Evolutionary conservation across 1,140 invertebrate species (phyloP).

Genomic region (Ceratina calcarata): DNA sequence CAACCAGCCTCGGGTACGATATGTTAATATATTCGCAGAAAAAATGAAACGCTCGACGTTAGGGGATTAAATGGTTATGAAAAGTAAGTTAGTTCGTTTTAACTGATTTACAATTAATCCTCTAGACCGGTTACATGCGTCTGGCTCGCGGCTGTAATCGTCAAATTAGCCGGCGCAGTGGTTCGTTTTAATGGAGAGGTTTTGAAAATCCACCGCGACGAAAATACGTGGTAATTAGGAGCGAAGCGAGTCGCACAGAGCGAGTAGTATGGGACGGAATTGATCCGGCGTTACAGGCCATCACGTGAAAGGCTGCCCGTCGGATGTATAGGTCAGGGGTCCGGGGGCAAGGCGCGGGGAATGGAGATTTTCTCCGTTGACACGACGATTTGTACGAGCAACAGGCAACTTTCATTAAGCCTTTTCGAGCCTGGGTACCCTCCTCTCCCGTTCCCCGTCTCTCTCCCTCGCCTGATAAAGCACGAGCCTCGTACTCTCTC

Average conservation of each 20-base stretch:
- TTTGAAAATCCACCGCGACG: constrained; percentile 27
- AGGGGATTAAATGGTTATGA: too few relatives aligned
- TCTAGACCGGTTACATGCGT: background rate
- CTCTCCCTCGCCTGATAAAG: background rate
- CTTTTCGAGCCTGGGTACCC: constrained; percentile 63
- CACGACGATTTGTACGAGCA: constrained; percentile 71
- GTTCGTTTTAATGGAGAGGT: background rate
- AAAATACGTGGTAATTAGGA: constrained; percentile 51
- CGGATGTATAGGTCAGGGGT: constrained; percentile 16
- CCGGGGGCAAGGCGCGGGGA: constrained; percentile 7
- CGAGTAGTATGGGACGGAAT: constrained; percentile 47
- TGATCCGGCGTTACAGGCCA: constrained; percentile 43
- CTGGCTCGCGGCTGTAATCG: constrained; percentile 8
- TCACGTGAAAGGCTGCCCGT: constrained; percentile 35
- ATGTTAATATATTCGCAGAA: too few relatives aligned
- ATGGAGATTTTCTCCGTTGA: constrained; percentile 63
- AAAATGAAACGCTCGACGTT: too few relatives aligned
- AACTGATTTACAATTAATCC: background rate
- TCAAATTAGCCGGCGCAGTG: constrained; percentile 1
- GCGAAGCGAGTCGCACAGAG: background rate
- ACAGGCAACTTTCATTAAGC: constrained; percentile 76
- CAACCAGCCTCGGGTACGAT: too few relatives aligned
- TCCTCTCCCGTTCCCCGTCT: constrained; percentile 1
- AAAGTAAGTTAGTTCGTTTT: background rate
- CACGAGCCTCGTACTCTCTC: too few relatives aligned